Evolutionary conservation across 1,140 invertebrate species (phyloP).

Genomic region (Lineus longissimus): DNA sequence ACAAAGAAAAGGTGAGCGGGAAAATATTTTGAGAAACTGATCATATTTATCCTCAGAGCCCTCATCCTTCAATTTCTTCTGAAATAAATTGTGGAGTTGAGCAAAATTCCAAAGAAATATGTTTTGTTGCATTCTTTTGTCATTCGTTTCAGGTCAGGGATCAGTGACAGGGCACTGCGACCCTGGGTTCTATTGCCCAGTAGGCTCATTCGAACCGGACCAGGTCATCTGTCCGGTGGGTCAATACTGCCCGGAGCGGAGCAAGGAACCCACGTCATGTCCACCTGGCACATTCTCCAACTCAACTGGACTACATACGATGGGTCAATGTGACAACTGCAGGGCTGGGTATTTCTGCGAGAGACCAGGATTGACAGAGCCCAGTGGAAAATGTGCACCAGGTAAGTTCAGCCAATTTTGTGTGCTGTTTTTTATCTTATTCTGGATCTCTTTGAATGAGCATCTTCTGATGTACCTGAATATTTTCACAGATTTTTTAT

Average conservation of each 20-base stretch:
- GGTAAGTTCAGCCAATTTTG: slow-evolving; percentile 23
- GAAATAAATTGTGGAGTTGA: no score
- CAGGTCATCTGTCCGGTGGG: slow-evolving; percentile 40
- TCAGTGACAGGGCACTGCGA: slow-evolving; percentile 35
- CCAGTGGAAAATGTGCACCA: slow-evolving; percentile 39
- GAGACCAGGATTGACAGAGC: slow-evolving; percentile 32
- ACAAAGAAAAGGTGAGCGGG: no score
- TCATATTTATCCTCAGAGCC: no score
- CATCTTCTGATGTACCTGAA: no score
- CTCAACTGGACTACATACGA: slow-evolving; percentile 25
- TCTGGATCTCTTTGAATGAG: no score
- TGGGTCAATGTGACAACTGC: slow-evolving; percentile 34
- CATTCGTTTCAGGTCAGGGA: slow-evolving; percentile 28
- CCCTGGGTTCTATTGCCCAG: slow-evolving; percentile 40
- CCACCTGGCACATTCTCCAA: slow-evolving; percentile 48
- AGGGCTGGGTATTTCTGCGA: slow-evolving; percentile 44
- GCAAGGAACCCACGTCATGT: slow-evolving; percentile 32
- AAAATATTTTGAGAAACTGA: no score
- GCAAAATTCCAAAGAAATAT: no score
- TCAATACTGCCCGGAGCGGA: slow-evolving; percentile 34
- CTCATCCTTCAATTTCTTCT: no score
- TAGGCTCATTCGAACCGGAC: slow-evolving; percentile 26
- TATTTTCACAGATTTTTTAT: background rate
- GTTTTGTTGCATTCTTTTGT: background rate
- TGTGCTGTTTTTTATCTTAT: no score